phyloP scores from a whole-genome alignment of 2,113 vertebrate species.

The Apodemus speciosus region DNA sequence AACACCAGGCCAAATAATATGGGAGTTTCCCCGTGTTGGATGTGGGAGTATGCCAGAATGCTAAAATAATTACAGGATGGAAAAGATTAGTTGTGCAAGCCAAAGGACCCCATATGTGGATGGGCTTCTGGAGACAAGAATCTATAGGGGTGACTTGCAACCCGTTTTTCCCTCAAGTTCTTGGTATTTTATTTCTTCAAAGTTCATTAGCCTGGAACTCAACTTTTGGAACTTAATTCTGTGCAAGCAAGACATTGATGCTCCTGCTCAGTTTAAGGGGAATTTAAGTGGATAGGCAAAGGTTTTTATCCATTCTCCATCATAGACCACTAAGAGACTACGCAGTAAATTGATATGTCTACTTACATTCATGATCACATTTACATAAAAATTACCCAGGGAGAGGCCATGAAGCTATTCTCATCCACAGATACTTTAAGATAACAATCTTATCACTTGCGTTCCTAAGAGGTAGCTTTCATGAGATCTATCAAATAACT shows the following conservation, averaged over 20 bases:
- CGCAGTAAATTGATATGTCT: background rate
- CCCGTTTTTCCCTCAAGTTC: background rate
- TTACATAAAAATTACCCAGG: background rate
- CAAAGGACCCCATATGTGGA: background rate
- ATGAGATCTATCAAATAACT: background rate
- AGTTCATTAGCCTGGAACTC: background rate
- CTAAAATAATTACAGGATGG: background rate
- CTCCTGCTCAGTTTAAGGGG: background rate
- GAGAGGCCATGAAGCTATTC: background rate
- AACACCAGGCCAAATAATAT: background rate
- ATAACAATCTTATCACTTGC: background rate
- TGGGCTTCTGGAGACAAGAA: background rate
- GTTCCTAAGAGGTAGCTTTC: conserved; percentile 34
- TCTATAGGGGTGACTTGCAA: background rate
- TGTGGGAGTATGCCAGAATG: background rate
- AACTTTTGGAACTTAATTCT: background rate
- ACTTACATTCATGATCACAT: background rate
- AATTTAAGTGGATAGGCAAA: background rate
- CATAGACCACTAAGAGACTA: background rate
- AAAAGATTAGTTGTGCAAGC: background rate
- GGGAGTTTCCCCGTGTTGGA: background rate
- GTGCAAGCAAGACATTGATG: background rate
- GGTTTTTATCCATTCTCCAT: background rate
- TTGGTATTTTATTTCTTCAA: background rate
- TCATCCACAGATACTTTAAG: conserved; percentile 11